Base-by-base conservation (phyloP, 2,797 vertebrate genomes). In the Xerus rutilus region DNA sequence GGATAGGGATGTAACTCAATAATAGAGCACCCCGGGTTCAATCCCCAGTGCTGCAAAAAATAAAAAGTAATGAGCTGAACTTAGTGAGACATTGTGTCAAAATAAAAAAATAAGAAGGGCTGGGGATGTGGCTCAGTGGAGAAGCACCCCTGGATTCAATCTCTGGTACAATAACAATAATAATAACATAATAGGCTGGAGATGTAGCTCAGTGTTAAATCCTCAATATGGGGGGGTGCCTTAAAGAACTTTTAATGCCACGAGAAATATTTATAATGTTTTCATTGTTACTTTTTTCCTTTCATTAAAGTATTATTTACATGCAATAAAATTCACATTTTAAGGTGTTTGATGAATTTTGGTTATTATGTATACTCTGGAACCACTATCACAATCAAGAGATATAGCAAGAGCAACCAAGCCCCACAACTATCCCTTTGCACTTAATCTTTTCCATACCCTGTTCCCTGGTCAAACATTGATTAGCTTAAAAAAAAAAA, bases 201-300 rank as follows among this genome's bases (percentile, higher is more conserved):
- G 57, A 54, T 54, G 52, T 54, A 54, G 17, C 52, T 54, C 52
- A 54, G 52, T 54, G 52, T 17, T 54, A 54, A 18, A 18, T 54
- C 52, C 52, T 54, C 15, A 54, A 54, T 54, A 54, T 54, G 17
- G 52, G 17, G 17, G 17, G 52, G 52, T 54, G 52, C 21, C 20
- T 77, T 35, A 86, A 89, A 93, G 13, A 91, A 47, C 43, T 62
- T 89, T 77, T 96, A 82, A 93, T 67, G 13, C 49, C 52, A 83
- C 84, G 2, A 94, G 73, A 85, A 91, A 92, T 52, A 87, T 23
- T 62, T 3, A 18, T 54, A 54, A 35, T 62, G 18, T n/a, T 59
- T 69, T 21, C 1, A 0, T 25, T 54, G 17, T 54, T 54, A 54
- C 17, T 54, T 18, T 54, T 13, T 20, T 59, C 32, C 49, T 86